Conservation (phyloP, 2,888 invertebrate species). For the Leucophenga maculata region DNA sequence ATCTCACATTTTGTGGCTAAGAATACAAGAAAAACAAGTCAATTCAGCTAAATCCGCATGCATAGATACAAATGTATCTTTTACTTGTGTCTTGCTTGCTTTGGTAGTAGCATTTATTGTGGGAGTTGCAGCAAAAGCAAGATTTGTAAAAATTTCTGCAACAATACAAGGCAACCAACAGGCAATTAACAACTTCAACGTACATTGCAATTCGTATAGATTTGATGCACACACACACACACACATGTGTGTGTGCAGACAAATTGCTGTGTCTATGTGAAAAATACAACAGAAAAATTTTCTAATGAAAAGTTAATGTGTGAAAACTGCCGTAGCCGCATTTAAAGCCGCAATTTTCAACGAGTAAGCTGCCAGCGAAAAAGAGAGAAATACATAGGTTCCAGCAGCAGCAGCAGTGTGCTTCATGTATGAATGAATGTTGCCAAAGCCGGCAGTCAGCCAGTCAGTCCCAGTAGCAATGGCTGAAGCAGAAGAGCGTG, state of each 20-base stretch:
- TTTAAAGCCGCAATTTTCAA: neutral
- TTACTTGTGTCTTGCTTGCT: constrained; percentile 14
- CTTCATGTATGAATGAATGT: constrained; percentile 1
- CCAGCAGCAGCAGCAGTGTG: neutral
- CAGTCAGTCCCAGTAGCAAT: constrained; percentile 38
- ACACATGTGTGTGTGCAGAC: constrained; percentile 38
- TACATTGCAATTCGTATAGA: constrained; percentile 48
- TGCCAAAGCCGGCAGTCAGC: constrained; percentile 25
- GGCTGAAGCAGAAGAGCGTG: constrained; percentile 46
- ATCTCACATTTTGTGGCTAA: constrained; percentile 56
- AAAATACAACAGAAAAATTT: constrained; percentile 18
- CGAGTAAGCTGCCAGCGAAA: neutral
- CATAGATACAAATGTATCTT: constrained; percentile 27
- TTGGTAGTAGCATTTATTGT: constrained; percentile 25
- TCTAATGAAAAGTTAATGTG: constrained; percentile 33
- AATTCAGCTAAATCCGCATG: neutral
- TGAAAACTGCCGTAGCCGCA: constrained; percentile 8
- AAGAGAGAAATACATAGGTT: neutral
- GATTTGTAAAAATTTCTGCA: neutral
- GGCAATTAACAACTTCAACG: constrained; percentile 65
- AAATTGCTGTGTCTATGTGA: constrained; percentile 49
- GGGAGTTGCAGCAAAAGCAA: constrained; percentile 25
- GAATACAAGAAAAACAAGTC: constrained; percentile 36
- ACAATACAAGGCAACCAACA: constrained; percentile 37
- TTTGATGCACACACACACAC: neutral